A percentile compares a stretch with the other conserved stretches of the same genome.
Evolutionary conservation across 1,140 invertebrate species (phyloP).

Genomic region (Camponotus pennsylvanicus): DNA sequence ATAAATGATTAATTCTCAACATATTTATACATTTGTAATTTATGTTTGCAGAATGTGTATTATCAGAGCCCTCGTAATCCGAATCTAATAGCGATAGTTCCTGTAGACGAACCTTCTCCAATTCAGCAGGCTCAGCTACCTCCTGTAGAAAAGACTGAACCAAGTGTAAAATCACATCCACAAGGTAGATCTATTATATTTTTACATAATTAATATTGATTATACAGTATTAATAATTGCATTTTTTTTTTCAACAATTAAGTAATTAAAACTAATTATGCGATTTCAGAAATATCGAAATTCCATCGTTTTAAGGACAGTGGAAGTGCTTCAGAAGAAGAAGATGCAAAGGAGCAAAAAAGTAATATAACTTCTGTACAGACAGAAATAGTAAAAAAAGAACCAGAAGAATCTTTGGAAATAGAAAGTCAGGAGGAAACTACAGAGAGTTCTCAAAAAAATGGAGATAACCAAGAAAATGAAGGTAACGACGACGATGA

Average conservation of each 20-base stretch:
- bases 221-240: neutral
- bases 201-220: neutral
- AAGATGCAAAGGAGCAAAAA: slow-evolving; percentile 75
- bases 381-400: slow-evolving; percentile 63
- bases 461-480: slow-evolving; percentile 68
- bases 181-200: slow-evolving; percentile 55
- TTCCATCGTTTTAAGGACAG: slow-evolving; percentile 82
- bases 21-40: slow-evolving; percentile 39
- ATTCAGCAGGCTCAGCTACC: slow-evolving; percentile 53
- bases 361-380: slow-evolving; percentile 29
- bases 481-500: slow-evolving; percentile 82
- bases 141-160: slow-evolving; percentile 53
- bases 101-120: slow-evolving; percentile 77
- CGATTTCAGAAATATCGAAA: slow-evolving; percentile 78
- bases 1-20: neutral
- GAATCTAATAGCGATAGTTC: slow-evolving; percentile 84
- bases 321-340: slow-evolving; percentile 81
- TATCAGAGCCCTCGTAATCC: slow-evolving; percentile 79
- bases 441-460: slow-evolving; percentile 50
- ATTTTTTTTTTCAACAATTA: neutral
- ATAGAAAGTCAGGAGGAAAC: slow-evolving; percentile 69
- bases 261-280: slow-evolving; percentile 33
- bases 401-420: slow-evolving; percentile 55
- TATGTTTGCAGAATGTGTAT: slow-evolving; percentile 78
- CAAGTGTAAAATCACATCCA: slow-evolving; percentile 39